Base-by-base conservation (phyloP, 2,797 vertebrate genomes). In the Pyrocephalus nanus region DNA sequence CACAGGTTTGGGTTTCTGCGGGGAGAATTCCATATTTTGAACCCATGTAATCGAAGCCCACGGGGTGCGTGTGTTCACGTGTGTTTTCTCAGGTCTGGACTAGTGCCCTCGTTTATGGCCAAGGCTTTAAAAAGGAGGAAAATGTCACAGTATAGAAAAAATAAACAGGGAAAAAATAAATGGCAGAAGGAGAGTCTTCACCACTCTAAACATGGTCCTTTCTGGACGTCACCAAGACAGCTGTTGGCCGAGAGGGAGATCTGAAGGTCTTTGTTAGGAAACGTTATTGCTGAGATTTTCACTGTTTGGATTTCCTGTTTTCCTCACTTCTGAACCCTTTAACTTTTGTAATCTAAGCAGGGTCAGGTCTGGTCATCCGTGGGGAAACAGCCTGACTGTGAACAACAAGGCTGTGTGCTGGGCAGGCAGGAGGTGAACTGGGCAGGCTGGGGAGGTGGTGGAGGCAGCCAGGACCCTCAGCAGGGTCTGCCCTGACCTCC, bases 301-400 rank as follows among this genome's bases (percentile, higher is more conserved):
- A 84, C 96, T 91, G 88, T 95, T 94, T 96, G 96, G 95, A 83
- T 96, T 97, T 97, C 90, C 93, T 96, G 93, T 95, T 95, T 96
- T 96, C 92, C 78, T 95, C 88, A 76, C 94, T 96, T 92, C 82
- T 84, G 92, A 92, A 92, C 93, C 85, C 93, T 95, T 95, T 54
- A 96, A 92, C 93, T 94, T 95, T 60, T 84, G 78, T 94, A 93
- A 95, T 96, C 94, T 69, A 87, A 88, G 93, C 93, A 95, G 92
- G 96, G 92, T 96, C 96, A 92, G 93, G 71, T 93, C 88, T 94
- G 93, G 93, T 90, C 91, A 96, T 70, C 82, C 38, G 77, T 92
- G 91, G 91, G 96, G 91, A 89, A 94, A 61, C 82, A 82, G 94
- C 45, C 94, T 91, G 93, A 29, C 94, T 86, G 76, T 80, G 96